phyloP scores from a whole-genome alignment of 53 echinoderm and acorn worm genomes.

The Holothuria scabra region DNA sequence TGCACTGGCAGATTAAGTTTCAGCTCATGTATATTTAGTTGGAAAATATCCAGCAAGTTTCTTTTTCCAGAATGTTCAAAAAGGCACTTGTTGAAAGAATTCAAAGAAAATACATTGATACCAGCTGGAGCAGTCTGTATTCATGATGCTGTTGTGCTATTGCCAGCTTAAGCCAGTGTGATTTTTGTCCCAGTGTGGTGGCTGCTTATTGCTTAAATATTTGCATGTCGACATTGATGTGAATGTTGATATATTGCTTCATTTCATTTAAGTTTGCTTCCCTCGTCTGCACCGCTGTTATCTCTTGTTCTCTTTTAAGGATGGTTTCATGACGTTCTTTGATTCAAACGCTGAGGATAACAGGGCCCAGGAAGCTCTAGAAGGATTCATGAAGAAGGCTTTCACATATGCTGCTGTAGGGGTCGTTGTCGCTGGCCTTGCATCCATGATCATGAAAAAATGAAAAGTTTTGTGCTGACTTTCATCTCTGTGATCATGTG shows the following conservation, averaged over 20 bases:
- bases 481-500: too few relatives aligned
- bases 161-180: too few relatives aligned
- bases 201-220: too few relatives aligned
- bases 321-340: conserved; percentile 92
- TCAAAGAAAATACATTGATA: too few relatives aligned
- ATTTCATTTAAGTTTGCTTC: neutral
- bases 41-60: too few relatives aligned
- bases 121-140: too few relatives aligned
- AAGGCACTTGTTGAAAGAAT: too few relatives aligned
- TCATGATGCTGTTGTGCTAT: too few relatives aligned
- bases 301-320: conserved; percentile 61
- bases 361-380: conserved; percentile 70
- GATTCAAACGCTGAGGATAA: conserved; percentile 60
- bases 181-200: too few relatives aligned
- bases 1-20: too few relatives aligned
- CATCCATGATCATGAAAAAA: conserved; percentile 55
- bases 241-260: neutral
- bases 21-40: too few relatives aligned
- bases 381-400: conserved; percentile 74
- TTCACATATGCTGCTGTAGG: conserved; percentile 81
- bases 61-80: too few relatives aligned
- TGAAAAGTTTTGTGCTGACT: neutral
- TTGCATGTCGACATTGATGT: neutral
- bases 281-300: conserved; percentile 1
- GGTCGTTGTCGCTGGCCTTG: conserved; percentile 82